These are phyloP conservation scores for Arctocebus calabarensis DNA, from an alignment of 2,797 vertebrate species.

Conservation along the genomic window DNA sequence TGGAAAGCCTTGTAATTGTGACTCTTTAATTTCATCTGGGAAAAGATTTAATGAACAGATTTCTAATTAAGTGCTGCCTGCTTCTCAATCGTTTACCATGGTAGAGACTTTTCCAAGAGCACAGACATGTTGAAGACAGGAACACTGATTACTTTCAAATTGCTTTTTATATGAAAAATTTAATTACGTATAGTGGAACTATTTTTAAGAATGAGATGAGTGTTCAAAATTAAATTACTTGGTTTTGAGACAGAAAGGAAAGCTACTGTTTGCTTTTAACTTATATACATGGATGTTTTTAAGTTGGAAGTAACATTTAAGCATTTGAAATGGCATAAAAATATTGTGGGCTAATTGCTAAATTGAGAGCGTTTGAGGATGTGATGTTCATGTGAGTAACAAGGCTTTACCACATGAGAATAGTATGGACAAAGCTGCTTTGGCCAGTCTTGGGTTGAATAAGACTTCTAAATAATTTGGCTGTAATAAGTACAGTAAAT, in stretches of 20 bases:
- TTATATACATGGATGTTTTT: not conserved
- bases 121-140: slow-evolving; percentile 15
- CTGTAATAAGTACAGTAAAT: slow-evolving; percentile 57
- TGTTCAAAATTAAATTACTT: slow-evolving; percentile 55
- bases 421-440: not conserved
- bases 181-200: slow-evolving; percentile 38
- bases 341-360: not conserved
- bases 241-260: slow-evolving; percentile 43
- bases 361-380: not conserved
- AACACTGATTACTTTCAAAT: slow-evolving; percentile 22
- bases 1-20: slow-evolving; percentile 4
- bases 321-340: slow-evolving; percentile 43
- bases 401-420: not conserved
- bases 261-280: slow-evolving; percentile 20
- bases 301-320: slow-evolving; percentile 33
- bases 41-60: slow-evolving; percentile 54
- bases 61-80: slow-evolving; percentile 54
- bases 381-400: not conserved
- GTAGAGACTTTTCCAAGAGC: slow-evolving; percentile 39
- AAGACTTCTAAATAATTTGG: slow-evolving; percentile 49
- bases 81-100: slow-evolving; percentile 47
- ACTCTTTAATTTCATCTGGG: slow-evolving; percentile 47
- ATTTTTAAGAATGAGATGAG: slow-evolving; percentile 54
- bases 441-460: not conserved
- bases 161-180: slow-evolving; percentile 42